Evolutionary conservation across 2,797 vertebrate genomes (phyloP).

Genomic region (Glyptemys insculpta): DNA sequence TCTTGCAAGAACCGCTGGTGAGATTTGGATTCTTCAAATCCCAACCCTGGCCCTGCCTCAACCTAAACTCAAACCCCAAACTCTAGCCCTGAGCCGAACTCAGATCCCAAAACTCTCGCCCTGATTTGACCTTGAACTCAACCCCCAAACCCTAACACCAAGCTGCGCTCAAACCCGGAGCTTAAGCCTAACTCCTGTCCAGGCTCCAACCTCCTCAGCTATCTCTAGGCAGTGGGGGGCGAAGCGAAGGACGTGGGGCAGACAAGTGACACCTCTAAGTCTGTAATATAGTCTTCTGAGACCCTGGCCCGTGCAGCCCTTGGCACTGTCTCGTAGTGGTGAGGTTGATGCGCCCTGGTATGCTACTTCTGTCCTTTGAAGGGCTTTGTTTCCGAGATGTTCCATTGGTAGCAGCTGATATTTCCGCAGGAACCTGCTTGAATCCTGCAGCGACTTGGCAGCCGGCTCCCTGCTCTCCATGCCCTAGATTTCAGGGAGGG

Average conservation of each 20-base stretch:
- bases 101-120: neutral
- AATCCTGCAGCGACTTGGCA: neutral
- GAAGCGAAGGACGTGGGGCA: neutral
- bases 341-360: neutral
- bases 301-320: neutral
- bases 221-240: fast-evolving
- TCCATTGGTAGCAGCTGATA: fast-evolving
- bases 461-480: neutral
- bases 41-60: fast-evolving
- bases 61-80: fast-evolving
- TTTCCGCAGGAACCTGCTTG: slow-evolving; percentile 50
- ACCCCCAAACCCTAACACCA: neutral
- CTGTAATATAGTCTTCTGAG: neutral
- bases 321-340: neutral
- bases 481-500: slow-evolving; percentile 26
- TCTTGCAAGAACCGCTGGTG: fast-evolving
- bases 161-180: neutral
- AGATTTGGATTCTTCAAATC: fast-evolving
- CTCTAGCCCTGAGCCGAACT: fast-evolving
- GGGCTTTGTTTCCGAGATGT: neutral
- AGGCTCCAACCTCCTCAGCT: neutral
- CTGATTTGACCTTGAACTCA: too few species aligned
- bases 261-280: neutral
- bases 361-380: neutral
- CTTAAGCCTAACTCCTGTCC: neutral